Evolutionary conservation across 2,797 vertebrate genomes (phyloP), one percentile per base, ranked within the genome.

Genomic region (Perodicticus potto): DNA sequence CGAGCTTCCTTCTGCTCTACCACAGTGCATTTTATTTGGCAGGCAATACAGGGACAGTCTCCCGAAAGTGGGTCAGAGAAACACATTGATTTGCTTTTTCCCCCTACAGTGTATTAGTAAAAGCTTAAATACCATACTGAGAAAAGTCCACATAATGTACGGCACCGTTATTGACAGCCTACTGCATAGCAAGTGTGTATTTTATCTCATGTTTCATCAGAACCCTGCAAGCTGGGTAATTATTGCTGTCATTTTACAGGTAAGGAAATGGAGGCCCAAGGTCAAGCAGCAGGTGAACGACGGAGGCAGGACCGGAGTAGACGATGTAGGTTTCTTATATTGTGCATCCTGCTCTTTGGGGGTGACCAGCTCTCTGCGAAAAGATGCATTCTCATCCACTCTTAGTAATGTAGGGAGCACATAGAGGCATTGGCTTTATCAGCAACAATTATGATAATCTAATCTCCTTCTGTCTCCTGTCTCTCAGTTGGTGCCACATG

Each of bases 121-220:
- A 78, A 88, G 4, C 29, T 34, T 55, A 74, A 70, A 57, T 72
- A 59, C 10, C 61, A 1, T 40, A 57, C 73, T 20, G 29, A 34
- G 45, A 93, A 91, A 63, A 57, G 78, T 72, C 83, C 59, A 61
- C 45, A 34, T 53, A 67, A 59, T 45, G 27, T 34, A 4, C 69
- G 32, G 61, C 2, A 27, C 45, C 34, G 55, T 72, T 34, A 67
- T 2, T 40, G 29, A 88, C 94, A 86, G n/a, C 29, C 12, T 89
- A 43, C 69, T 72, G 61, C 7, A 8, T 20, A 81, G n/a, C 37
- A 89, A 34, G 23, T 32, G 37, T 16, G 23, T 16, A 53, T 14
- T 27, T 94, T 93, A 81, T 93, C 92, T 97, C 82, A 53, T 81
- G 86, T 94, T 91, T 76, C 83, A 80, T 95, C 86, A 93, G 45